Evolutionary conservation across 2,888 invertebrate species (phyloP).

Genomic region (Phytoseiulus persimilis): DNA sequence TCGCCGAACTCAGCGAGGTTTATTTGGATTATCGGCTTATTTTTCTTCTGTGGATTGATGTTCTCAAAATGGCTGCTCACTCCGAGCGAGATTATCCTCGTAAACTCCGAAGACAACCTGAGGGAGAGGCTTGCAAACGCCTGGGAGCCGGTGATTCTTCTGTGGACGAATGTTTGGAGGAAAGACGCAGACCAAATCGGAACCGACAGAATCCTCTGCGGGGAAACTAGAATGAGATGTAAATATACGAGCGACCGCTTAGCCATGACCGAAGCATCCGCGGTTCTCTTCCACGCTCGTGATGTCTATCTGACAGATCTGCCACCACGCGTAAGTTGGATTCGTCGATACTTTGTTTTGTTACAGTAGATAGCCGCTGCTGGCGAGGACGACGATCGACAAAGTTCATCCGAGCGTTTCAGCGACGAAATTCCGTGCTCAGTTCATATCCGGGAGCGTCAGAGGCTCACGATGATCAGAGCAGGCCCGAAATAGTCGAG

Average conservation of each 20-base stretch:
- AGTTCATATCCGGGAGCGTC: too few relatives aligned
- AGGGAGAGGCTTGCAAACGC: background rate
- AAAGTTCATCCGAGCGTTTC: too few relatives aligned
- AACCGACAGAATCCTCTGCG: background rate
- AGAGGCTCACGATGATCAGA: too few relatives aligned
- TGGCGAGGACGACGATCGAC: too few relatives aligned
- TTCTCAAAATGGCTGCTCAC: background rate
- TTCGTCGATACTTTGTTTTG: too few relatives aligned
- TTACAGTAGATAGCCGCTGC: too few relatives aligned
- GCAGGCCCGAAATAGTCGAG: too few relatives aligned
- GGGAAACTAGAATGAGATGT: background rate
- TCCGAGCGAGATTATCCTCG: background rate
- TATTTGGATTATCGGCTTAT: background rate
- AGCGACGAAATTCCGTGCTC: too few relatives aligned
- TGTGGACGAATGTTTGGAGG: conserved; percentile 14
- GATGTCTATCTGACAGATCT: background rate
- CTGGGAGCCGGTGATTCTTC: background rate
- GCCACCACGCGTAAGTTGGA: background rate
- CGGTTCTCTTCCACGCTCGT: background rate
- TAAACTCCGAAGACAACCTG: background rate
- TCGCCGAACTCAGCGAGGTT: background rate
- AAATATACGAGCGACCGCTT: background rate
- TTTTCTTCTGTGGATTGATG: background rate
- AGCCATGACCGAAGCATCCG: background rate
- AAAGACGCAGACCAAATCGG: background rate